These are phyloP conservation scores for Drosophila kanekoi DNA, from an alignment of 2,888 invertebrate species.

Conservation along the genomic window DNA sequence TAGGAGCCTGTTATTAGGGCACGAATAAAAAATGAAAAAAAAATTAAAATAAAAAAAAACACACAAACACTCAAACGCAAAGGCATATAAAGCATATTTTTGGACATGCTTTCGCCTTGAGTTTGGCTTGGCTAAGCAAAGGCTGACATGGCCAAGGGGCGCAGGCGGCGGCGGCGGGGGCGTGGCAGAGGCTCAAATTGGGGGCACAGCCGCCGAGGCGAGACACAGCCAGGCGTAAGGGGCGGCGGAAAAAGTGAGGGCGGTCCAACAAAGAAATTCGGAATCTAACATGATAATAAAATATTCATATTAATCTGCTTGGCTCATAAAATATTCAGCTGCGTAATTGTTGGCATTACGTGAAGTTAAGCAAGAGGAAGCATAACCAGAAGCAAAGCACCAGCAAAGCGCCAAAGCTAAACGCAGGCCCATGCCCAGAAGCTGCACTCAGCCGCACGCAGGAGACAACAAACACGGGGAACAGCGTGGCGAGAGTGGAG, in stretches of 20 bases:
- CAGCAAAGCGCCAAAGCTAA: too few species aligned
- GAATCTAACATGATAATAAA: constrained; percentile 82
- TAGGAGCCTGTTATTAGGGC: constrained; percentile 11
- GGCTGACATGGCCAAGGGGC: constrained; percentile 10
- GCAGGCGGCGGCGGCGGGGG: not conserved
- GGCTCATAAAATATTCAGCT: constrained; percentile 80
- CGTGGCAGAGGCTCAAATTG: not conserved
- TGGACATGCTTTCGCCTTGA: constrained; percentile 64
- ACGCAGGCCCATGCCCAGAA: not conserved
- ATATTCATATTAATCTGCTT: constrained; percentile 82
- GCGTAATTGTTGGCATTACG: constrained; percentile 81
- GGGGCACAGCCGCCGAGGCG: too few species aligned
- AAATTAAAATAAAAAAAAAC: not conserved
- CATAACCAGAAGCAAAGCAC: not conserved
- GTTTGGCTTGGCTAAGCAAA: constrained; percentile 55
- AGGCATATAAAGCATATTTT: constrained; percentile 76
- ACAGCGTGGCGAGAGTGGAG: not conserved
- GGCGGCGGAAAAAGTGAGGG: too few species aligned
- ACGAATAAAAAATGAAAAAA: constrained; percentile 2
- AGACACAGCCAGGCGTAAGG: not conserved
- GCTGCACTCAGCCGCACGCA: not conserved
- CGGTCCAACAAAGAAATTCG: constrained; percentile 57
- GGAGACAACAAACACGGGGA: not conserved
- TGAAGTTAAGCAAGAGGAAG: constrained; percentile 20
- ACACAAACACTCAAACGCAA: constrained; percentile 49